Base-by-base conservation (phyloP, 2,888 invertebrate genomes). In the Pyrgus malvae region DNA sequence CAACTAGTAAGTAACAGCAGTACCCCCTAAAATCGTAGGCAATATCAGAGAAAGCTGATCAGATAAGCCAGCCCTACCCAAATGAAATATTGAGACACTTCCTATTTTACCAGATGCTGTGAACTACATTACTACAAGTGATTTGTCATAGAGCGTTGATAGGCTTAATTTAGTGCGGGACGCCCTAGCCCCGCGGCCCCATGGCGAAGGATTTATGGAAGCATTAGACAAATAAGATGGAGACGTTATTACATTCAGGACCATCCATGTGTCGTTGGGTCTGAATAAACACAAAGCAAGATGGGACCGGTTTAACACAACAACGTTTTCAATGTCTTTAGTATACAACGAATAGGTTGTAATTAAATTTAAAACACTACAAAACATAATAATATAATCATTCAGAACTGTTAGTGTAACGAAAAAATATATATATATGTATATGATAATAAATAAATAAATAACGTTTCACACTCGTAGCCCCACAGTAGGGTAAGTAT, bases 121-220 rank as follows among this genome's bases (percentile, higher is more conserved):
- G 45, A 54, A 54, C 53, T 49, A 35, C 59, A 57, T 59, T 55
- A 54, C 53, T 45, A 37, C 74, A 74, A 62, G 72, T 70, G 74
- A 81, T 86, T 83, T 85, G 83, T 87, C 86, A 85, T 78, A 73
- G 72, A 64, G 72, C 72, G 77, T 72, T 80, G 80, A 83, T 83
- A 72, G 74, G 70, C 63, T 71, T 80, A 76, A 82, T 85, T 83
- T 77, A 78, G 72, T 74, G 63, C 69, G 72, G 72, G 69, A 70
- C 70, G 65, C 65, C 66, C 55, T 58, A 37, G 63, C 58, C 54
- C 59, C 55, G 29, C 53, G 44, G 58, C 50, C 61, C 57, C 54
- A 44, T 42, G 51, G 31, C 46, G 57, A 63, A 46, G 59, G 60
- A 65, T 67, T 67, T 65, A 65, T 67, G 48, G 58, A 9, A 33